Evolutionary conservation across 2,113 vertebrate species (phyloP), one percentile per base, ranked within the genome.

Genomic region (Castor canadensis): DNA sequence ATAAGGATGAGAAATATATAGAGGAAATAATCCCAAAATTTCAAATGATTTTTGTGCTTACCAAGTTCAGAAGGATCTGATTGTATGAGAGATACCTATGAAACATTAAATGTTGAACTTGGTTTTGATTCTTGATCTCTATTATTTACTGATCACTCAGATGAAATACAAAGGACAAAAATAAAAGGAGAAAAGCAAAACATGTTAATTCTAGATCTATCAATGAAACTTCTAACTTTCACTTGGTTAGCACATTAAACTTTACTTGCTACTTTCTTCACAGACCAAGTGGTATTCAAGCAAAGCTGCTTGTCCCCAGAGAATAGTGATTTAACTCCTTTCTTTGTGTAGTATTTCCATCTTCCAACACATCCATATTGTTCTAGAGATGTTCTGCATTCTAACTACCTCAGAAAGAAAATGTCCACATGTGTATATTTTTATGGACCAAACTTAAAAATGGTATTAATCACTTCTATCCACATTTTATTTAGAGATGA

Each of bases 91-190:
- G 26, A 16, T 40, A 54, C 54, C 17, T 24, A 45, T 35, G 2
- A 81, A 26, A 13, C 35, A 20, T 43, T 66, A 56, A 0, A 77
- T 66, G 3, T 35, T 88, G 3, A 89, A 69, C 1, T 93, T 83
- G 49, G 1, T 3, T 30, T 71, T 93, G 8, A 28, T 87, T 22
- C 28, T 64, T 93, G 19, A 81, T 58, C 9, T 66, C 49, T 90
- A 90, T 79, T 87, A 52, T 87, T 92, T 83, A n/a, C 47, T 83
- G 28, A 20, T 64, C 13, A 62, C 3, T 73, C n/a, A 79, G 20
- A 62, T 79, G 73, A 95, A 76, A 80, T 73, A 58, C 35, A 54
- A 82, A 84, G 47, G 4, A 92, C 28, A 76, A n/a, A 93, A 89
- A 35, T 67, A 4, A 6, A 82, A 56, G 30, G 28, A 73, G 8